Evolutionary conservation across 2,113 vertebrate species (phyloP).

Genomic region (Cryptotis parvus): DNA sequence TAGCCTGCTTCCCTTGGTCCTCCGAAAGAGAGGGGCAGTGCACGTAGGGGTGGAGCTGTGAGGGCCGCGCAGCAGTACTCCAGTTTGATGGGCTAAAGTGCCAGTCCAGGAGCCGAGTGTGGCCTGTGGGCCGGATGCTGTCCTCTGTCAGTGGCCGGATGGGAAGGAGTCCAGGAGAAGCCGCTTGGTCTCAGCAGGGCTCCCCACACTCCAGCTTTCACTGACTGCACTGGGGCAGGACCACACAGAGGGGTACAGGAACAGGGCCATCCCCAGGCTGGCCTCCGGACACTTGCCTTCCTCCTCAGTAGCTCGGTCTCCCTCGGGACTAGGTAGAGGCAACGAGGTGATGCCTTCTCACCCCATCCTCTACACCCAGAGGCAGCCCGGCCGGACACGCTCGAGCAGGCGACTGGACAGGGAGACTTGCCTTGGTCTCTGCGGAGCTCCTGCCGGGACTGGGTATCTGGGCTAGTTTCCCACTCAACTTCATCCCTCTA

Average conservation of each 20-base stretch:
- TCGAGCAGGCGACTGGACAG: neutral
- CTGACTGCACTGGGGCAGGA: neutral
- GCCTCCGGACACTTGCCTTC: neutral
- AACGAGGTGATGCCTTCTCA: neutral
- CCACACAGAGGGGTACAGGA: neutral
- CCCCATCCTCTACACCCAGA: neutral
- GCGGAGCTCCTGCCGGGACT: neutral
- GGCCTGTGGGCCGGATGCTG: neutral
- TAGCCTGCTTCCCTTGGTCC: neutral
- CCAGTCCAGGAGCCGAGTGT: neutral
- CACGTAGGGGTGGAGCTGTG: no score
- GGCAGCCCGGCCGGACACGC: neutral
- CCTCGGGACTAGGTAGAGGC: no score
- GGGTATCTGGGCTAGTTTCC: neutral
- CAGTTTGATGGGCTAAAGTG: no score
- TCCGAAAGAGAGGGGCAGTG: neutral
- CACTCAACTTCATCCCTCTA: neutral
- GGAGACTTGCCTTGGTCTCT: neutral
- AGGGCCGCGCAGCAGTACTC: no score
- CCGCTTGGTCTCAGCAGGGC: neutral
- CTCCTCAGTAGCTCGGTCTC: neutral
- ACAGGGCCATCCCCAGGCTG: neutral
- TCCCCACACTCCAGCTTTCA: neutral
- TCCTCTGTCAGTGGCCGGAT: accelerated
- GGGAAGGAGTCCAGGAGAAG: neutral